Percentiles rank a stretch among this genome's conserved stretches.
phyloP scores from a whole-genome alignment of 2,888 invertebrate species.

The Balanococcus diminutus region DNA sequence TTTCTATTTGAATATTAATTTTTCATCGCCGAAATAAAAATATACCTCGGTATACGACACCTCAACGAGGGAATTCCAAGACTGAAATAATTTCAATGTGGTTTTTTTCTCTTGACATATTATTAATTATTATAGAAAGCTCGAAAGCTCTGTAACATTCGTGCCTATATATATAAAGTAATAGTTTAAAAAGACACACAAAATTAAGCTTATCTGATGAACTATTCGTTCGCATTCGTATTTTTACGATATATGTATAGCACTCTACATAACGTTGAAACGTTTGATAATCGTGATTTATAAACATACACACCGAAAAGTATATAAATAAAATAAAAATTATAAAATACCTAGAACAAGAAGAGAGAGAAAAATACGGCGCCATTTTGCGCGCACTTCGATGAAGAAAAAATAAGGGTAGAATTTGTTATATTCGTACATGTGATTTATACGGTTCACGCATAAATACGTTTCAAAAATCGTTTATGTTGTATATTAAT shows the following conservation, averaged over 20 bases:
- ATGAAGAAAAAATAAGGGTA: not conserved
- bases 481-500: conserved; percentile 37
- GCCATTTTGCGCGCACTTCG: not conserved
- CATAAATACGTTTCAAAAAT: conserved; percentile 44
- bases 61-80: not conserved
- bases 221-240: not conserved
- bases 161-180: too few relatives aligned
- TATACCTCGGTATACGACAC: not conserved
- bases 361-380: not conserved
- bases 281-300: too few relatives aligned
- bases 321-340: too few relatives aligned
- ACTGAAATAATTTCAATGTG: too few relatives aligned
- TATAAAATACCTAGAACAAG: too few relatives aligned
- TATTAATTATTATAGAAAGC: too few relatives aligned
- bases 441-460: conserved; percentile 36
- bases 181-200: not conserved
- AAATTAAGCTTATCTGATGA: not conserved
- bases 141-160: too few relatives aligned
- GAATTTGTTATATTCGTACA: conserved; percentile 13
- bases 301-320: too few relatives aligned
- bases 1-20: conserved; percentile 23
- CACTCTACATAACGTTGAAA: too few relatives aligned
- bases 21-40: not conserved
- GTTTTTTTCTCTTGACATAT: too few relatives aligned
- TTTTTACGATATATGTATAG: not conserved